Evolutionary conservation across 2,113 vertebrate genomes (phyloP).

Genomic region (Gopherus evgoodei): DNA sequence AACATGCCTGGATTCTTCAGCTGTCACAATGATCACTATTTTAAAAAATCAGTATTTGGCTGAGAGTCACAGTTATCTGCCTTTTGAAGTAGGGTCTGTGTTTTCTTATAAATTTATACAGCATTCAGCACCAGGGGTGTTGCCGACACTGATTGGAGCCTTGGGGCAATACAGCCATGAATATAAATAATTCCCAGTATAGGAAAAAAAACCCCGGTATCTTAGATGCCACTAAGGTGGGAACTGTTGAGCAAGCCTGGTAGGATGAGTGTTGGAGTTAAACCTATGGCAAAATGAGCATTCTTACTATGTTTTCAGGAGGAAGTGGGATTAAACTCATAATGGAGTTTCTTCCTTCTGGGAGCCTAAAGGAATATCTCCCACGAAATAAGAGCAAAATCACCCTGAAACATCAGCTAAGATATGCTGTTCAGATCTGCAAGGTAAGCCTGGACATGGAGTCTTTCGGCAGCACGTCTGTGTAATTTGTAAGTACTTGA

Average conservation of each 20-base stretch:
- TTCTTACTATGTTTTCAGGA: slow-evolving; percentile 73
- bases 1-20: neutral
- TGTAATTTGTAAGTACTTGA: neutral
- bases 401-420: slow-evolving; percentile 86
- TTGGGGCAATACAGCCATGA: rapidly evolving
- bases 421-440: slow-evolving; percentile 93
- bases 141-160: too few relatives aligned
- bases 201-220: rapidly evolving
- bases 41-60: neutral
- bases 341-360: slow-evolving; percentile 97
- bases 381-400: slow-evolving; percentile 90
- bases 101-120: neutral
- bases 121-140: neutral
- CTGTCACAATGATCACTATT: neutral
- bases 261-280: neutral
- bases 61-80: neutral
- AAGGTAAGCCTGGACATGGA: slow-evolving; percentile 79
- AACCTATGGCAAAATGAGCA: rapidly evolving
- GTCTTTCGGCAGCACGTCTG: neutral
- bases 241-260: rapidly evolving
- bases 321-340: slow-evolving; percentile 95
- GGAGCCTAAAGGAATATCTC: slow-evolving; percentile 96
- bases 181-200: rapidly evolving
- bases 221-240: rapidly evolving
- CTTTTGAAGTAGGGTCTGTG: too few relatives aligned